These are phyloP conservation scores for Scaptomyza montana DNA, from an alignment of 1,140 invertebrate genomes.

Conservation along the genomic window DNA sequence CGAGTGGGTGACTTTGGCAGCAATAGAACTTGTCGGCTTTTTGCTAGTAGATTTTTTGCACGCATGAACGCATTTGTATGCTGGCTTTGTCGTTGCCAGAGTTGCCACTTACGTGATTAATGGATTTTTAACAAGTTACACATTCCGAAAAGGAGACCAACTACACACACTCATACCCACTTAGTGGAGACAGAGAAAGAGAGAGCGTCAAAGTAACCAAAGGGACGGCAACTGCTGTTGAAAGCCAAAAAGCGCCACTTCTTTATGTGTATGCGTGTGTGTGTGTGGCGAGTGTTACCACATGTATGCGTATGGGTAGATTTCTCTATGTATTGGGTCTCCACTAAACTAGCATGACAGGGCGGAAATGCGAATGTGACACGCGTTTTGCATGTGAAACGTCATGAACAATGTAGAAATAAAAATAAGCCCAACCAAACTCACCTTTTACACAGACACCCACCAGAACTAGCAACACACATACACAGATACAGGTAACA, in stretches of 20 bases:
- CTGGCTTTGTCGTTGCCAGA: conserved; percentile 77
- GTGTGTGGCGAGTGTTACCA: conserved; percentile 2
- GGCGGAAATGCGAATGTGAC: conserved; percentile 80
- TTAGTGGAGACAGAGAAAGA: conserved; percentile 35
- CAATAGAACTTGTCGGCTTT: conserved; percentile 47
- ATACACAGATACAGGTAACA: conserved; percentile 8
- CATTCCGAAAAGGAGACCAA: conserved; percentile 56
- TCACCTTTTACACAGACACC: conserved; percentile 20
- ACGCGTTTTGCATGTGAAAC: conserved; percentile 83
- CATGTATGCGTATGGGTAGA: not conserved
- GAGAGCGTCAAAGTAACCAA: conserved; percentile 74
- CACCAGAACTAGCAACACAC: conserved; percentile 22
- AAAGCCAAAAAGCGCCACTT: conserved; percentile 68
- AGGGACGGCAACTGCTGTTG: conserved; percentile 63
- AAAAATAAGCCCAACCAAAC: conserved; percentile 18
- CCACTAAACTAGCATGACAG: conserved; percentile 77
- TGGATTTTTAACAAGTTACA: conserved; percentile 83
- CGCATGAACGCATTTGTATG: conserved; percentile 82
- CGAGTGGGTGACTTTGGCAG: not conserved
- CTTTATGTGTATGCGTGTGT: conserved; percentile 11
- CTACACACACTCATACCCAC: conserved; percentile 52
- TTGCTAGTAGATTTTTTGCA: conserved; percentile 63
- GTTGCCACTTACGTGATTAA: conserved; percentile 83
- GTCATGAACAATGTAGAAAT: conserved; percentile 68
- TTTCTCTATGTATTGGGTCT: conserved; percentile 11